Evolutionary conservation across 2,888 invertebrate species (phyloP), one percentile per base, ranked within the genome.

Genomic region (Gisinianus flammeolus): DNA sequence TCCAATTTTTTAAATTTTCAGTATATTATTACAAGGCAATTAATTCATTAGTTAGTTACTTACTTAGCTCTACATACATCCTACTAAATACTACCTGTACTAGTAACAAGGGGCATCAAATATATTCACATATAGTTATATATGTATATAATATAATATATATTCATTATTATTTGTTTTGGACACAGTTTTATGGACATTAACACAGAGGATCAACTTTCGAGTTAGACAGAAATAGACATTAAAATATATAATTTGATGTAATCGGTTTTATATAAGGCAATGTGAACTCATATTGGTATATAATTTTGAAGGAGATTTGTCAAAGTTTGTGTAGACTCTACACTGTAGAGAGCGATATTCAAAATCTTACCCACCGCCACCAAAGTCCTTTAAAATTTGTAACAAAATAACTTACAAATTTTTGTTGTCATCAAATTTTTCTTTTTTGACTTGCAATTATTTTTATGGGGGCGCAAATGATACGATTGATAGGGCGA

Each of bases 71-170:
- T n/a, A n/a, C n/a, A n/a, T n/a, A n/a, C n/a, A n/a, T n/a, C n/a
- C n/a, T n/a, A n/a, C n/a, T n/a, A n/a, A n/a, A n/a, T n/a, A 12
- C n/a, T 54, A 54, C 54, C 62, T 73, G 73, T 73, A 73, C 73
- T 73, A 73, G 73, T 73, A 35, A 62, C 31, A 73, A 73, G 73
- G 73, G 73, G 73, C 73, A 62, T 73, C 52, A 6, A 35, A 44
- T 70, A 68, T 54, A n/a, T 54, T 54, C n/a, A 54, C 54, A 4
- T 54, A n/a, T 54, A 12, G n/a, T 19, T 54, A n/a, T 54, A 54
- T 8, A 4, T 54, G 4, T 54, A 12, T 16, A 3, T 54, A 54
- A 4, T 54, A 54, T 8, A n/a, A n/a, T 54, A 54, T n/a, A 4
- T 54, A 54, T 4, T 54, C 4, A 54, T n/a, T n/a, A 54, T 54